Conservation (phyloP, 2,113 vertebrate genomes). For the Zosterops japonicus region DNA sequence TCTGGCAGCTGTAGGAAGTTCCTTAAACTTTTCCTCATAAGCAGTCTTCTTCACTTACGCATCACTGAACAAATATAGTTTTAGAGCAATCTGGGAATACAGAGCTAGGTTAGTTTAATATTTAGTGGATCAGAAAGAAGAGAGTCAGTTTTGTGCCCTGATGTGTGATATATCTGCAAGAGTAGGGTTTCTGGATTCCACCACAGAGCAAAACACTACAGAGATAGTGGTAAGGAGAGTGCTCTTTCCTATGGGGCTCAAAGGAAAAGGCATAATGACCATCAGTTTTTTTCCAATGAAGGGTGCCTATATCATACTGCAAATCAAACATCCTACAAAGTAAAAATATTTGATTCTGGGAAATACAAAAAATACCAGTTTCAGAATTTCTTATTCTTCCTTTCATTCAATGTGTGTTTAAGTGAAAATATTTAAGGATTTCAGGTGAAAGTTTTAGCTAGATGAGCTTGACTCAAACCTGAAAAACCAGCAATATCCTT, state of each 20-base stretch:
- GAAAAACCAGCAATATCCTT: background rate
- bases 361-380: background rate
- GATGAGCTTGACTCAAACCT: background rate
- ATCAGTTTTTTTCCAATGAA: background rate
- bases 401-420: background rate
- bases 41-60: background rate
- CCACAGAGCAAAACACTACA: background rate
- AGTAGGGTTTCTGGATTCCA: background rate
- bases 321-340: background rate
- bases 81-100: background rate
- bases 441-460: background rate
- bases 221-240: background rate
- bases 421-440: background rate
- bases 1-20: background rate
- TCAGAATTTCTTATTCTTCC: background rate
- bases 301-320: background rate
- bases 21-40: background rate
- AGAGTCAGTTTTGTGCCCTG: background rate
- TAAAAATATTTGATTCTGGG: background rate
- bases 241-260: background rate
- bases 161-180: background rate
- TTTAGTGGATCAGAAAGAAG: background rate
- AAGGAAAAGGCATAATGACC: background rate
- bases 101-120: background rate
- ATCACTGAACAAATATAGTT: background rate